These are phyloP conservation scores for Sarcophaga variegata DNA, from an alignment of 2,888 invertebrate species.

Conservation along the genomic window DNA sequence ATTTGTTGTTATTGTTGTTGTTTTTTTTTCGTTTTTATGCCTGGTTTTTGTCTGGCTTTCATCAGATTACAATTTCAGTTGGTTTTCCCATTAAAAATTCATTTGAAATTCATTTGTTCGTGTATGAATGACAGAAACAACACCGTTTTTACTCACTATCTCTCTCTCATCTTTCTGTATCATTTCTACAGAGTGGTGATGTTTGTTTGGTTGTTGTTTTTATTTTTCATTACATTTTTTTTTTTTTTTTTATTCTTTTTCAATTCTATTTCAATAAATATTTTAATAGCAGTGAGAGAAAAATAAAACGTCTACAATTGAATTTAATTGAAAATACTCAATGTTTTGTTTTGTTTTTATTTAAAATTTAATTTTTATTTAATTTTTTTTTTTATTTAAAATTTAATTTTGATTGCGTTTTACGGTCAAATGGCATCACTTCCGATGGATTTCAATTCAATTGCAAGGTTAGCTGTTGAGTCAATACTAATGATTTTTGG, in stretches of 20 bases:
- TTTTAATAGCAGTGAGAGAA: neutral
- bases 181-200: neutral
- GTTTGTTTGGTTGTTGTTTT: neutral
- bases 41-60: neutral
- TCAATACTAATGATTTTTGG: too few species aligned
- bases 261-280: neutral
- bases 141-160: too few species aligned
- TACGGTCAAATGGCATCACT: too few species aligned
- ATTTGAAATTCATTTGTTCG: neutral
- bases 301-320: conserved; percentile 9
- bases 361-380: too few species aligned
- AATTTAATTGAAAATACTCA: conserved; percentile 26
- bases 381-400: neutral
- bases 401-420: too few species aligned
- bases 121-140: neutral
- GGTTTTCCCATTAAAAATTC: conserved; percentile 18
- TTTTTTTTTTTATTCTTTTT: neutral
- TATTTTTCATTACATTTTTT: neutral
- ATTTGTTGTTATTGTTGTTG: neutral
- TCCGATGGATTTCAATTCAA: too few species aligned
- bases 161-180: too few species aligned
- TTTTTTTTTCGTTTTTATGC: neutral
- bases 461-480: too few species aligned
- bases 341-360: neutral
- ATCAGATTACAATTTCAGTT: conserved; percentile 6